Base-by-base conservation (phyloP, 2,888 invertebrate genomes). In the Phaedon cochleariae region DNA sequence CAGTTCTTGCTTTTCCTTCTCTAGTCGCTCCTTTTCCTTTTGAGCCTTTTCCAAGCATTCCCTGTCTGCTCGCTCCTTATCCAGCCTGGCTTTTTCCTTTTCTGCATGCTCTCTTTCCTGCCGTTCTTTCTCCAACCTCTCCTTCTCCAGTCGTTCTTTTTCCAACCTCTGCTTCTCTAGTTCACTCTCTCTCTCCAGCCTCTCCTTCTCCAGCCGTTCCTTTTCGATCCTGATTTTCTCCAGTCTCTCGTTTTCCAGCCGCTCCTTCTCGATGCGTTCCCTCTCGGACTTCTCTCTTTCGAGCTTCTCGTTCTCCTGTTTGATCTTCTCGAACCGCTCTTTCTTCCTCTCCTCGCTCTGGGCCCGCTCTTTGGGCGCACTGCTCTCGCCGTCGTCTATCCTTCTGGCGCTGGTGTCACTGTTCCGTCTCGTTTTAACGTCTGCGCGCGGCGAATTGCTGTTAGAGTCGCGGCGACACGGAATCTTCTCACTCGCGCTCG, bases 281-380 rank as follows among this genome's bases (percentile, higher is more conserved):
- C 81, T 84, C 66, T 86, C 86, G 77, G 76, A 68, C 15, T 78
- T 74, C 65, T 83, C 82, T 65, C 81, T 82, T 46, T 83, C 83
- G 70, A 81, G 70, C 64, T 85, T 82, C 64, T 82, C 82, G 65
- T 79, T 74, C 73, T 81, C 80, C 64, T 75, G 73, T 63, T 73
- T 75, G 64, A 81, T 81, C 37, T 79, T 80, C 57, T 85, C 84
- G 20, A 82, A 68, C 29, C 80, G 77, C 61, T 82, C 82, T 69
- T 76, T 77, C 71, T 79, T 79, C 59, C 73, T 74, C 69, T 84
- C 77, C 49, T 85, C 85, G 41, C 79, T 82, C 69, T 81, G 83
- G 54, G 73, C 70, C 66, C 80, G 74, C 69, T 83, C 80, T 62
- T 74, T 75, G 77, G 76, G 72, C 71, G 74, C 62, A 80, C 63